Base-by-base conservation (phyloP, 1,140 invertebrate genomes). In the Zophobas atratus region DNA sequence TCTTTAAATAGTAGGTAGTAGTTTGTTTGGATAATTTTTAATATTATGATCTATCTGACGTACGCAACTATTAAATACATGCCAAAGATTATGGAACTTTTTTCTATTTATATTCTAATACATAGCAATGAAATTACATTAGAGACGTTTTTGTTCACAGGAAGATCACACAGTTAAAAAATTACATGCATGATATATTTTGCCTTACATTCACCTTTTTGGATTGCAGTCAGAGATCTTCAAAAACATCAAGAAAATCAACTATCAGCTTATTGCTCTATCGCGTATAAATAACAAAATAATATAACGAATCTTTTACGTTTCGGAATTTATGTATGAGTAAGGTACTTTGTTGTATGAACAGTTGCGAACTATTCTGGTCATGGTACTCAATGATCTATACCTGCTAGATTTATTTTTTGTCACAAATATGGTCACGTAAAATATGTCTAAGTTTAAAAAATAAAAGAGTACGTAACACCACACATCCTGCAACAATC, bases 401-500 rank as follows among this genome's bases (percentile, higher is more conserved):
- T 32, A 53, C 49, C 6, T 46, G 2, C 6, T 53, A 56, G 32
- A 5, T 63, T 39, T 33, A 3, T 56, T 36, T 70, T 70, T 20
- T 48, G 46, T 48, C 41, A 70, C 38, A 38, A n/a, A 70, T 32
- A 5, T 35, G 20, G 46, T 48, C 41, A 70, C n/a, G 35, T 20
- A 70, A 2, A n/a, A 39, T 6, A 5, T 43, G 35, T 70, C 46
- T 70, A 70, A 35, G 8, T 43, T 36, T 75, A 46, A 57, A 56
- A 39, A 39, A 70, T 38, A 70, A 70, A 60, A 20, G 39, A 39
- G 67, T 77, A 57, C 71, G 55, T 60, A 77, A 46, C 48, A 55
- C 67, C 73, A 49, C 34, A 56, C 60, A 20, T 55, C 35, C 49
- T 77, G 48, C 46, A 70, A 63, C 43, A 77, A n/a, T 35, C 63